Conservation (phyloP, 2,113 vertebrate genomes). For the Esox niger region DNA sequence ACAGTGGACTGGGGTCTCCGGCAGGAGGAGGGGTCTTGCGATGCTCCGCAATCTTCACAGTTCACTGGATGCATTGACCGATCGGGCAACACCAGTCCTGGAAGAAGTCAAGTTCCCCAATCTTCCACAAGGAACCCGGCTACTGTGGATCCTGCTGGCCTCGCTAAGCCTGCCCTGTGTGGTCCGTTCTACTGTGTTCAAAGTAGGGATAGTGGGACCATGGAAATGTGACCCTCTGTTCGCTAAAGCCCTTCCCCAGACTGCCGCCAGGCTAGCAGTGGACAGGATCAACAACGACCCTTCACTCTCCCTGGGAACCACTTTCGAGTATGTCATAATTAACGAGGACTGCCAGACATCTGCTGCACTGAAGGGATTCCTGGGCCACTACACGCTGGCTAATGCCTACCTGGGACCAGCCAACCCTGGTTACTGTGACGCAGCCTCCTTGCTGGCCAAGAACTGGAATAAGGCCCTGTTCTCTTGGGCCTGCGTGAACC, state of each 20-base stretch:
- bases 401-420: slow-evolving; percentile 73
- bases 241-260: slow-evolving; percentile 69
- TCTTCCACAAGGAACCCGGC: not conserved
- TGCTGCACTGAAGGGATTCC: slow-evolving; percentile 64
- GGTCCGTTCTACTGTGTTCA: slow-evolving; percentile 51
- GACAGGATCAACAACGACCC: slow-evolving; percentile 65
- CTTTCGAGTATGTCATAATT: slow-evolving; percentile 67
- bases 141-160: slow-evolving; percentile 47
- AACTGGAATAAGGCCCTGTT: slow-evolving; percentile 78
- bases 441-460: slow-evolving; percentile 61
- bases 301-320: slow-evolving; percentile 45
- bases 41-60: not conserved
- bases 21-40: not conserved
- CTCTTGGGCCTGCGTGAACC: slow-evolving; percentile 76
- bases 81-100: not conserved
- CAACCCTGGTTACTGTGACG: slow-evolving; percentile 77
- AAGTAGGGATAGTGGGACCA: slow-evolving; percentile 71
- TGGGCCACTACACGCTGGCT: slow-evolving; percentile 57
- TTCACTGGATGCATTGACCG: not conserved
- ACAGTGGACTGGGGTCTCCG: not conserved
- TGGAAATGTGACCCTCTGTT: slow-evolving; percentile 74
- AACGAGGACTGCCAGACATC: slow-evolving; percentile 72
- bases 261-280: slow-evolving; percentile 67
- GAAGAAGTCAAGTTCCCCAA: not conserved
- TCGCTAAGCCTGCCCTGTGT: slow-evolving; percentile 21